Evolutionary conservation across 2,797 vertebrate species (phyloP), one percentile per base, ranked within the genome.

Genomic region (Bradypus variegatus): DNA sequence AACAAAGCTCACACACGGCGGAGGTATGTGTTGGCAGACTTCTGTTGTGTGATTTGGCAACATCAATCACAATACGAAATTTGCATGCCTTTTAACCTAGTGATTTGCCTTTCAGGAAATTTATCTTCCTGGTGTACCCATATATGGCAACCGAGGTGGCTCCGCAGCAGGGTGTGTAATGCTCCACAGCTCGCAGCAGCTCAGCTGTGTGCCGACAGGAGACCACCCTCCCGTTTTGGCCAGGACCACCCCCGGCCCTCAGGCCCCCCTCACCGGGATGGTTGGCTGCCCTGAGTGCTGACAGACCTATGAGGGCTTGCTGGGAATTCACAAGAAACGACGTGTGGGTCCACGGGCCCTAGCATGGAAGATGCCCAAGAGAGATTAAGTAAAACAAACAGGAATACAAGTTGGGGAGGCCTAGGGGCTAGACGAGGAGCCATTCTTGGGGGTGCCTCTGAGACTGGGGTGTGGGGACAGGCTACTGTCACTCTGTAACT

Each of bases 341-440:
- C 3, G 0, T 1, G 21, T 6, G 45, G 12, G 4, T 19, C 53
- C 45, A 15, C 1, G 0, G 9, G 23, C 8, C 2, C 7, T 11
- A 2, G 16, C 0, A 0, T 9, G 31, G 48, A 55, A 45, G 69
- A 36, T 19, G 31, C 31, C 79, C 27, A 3, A 3, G 67, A 31
- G 55, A 14, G 4, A 65, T 9, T 4, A 48, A 19, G 3, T 5
- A 13, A n/a, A 25, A 27, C 48, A 36, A 27, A 10, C 12, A 15
- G 45, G 69, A 33, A 3, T 0, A 21, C 29, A 3, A 19, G 75
- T 25, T 38, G 38, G 1, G 29, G 53, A 14, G 77, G n/a, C 29
- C 3, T 16, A 69, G 33, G 21, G 50, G 36, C 41, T 8, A 8
- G 41, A 10, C 10, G 29, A 5, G n/a, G 8, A 18, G 48, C 36